These are phyloP conservation scores for Ectemnius cavifrons DNA, from an alignment of 2,888 invertebrate species.

Conservation along the genomic window DNA sequence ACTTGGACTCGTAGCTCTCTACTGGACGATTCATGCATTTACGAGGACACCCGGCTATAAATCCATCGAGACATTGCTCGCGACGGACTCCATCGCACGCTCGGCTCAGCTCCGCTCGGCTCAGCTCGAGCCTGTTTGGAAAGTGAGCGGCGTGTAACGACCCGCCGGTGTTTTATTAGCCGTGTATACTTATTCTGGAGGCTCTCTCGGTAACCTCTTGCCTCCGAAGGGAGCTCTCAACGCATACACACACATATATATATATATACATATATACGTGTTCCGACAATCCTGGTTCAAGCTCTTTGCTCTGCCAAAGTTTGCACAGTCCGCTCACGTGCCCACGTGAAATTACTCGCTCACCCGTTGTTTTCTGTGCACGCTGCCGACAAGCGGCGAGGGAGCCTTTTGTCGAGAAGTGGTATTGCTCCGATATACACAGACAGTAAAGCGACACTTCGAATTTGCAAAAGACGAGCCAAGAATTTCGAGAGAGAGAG, in stretches of 20 bases:
- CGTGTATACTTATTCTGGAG: conserved; percentile 59
- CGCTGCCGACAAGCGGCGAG: conserved; percentile 50
- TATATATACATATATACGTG: not conserved
- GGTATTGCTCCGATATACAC: conserved; percentile 35
- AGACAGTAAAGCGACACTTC: conserved; percentile 28
- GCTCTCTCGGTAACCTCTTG: conserved; percentile 54
- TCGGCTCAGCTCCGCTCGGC: not conserved
- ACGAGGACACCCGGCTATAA: conserved; percentile 38
- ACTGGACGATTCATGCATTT: conserved; percentile 25
- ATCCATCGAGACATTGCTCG: conserved; percentile 29
- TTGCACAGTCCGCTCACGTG: conserved; percentile 73
- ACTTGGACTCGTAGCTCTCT: too few species aligned
- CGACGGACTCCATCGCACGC: not conserved
- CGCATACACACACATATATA: conserved; percentile 21
- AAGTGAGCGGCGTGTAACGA: conserved; percentile 54
- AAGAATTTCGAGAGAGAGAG: conserved; percentile 51
- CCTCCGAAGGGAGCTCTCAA: conserved; percentile 54
- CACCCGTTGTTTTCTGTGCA: conserved; percentile 49
- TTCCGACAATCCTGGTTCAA: conserved; percentile 31
- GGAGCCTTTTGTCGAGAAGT: conserved; percentile 49
- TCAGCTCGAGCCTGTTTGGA: conserved; percentile 47
- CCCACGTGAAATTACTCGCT: conserved; percentile 68
- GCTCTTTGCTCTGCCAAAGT: conserved; percentile 57
- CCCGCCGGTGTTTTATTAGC: conserved; percentile 55
- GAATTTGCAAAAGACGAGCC: conserved; percentile 29